Conservation (phyloP, 2,113 vertebrate species). For the Heteronetta atricapilla region DNA sequence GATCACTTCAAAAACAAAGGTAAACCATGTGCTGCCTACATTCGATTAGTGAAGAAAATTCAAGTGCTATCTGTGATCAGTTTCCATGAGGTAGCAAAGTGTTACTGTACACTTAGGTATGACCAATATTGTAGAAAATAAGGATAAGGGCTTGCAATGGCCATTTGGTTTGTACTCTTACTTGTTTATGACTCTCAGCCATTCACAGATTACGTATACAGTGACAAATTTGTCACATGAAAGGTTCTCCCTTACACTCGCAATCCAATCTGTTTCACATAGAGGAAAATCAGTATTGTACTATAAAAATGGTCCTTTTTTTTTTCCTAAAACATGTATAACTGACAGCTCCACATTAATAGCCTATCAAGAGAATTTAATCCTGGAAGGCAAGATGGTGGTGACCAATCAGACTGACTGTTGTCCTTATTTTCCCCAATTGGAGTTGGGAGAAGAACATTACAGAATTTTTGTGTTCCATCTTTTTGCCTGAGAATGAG, state of each 20-base stretch:
- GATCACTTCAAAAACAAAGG: not conserved
- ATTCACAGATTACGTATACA: not conserved
- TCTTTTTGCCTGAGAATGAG: not conserved
- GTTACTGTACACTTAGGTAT: not conserved
- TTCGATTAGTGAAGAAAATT: not conserved
- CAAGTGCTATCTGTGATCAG: not conserved
- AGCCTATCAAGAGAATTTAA: not conserved
- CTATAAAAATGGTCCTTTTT: not conserved
- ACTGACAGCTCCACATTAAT: not conserved
- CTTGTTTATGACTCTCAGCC: not conserved
- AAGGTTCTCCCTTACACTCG: rapidly evolving
- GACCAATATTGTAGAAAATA: not conserved
- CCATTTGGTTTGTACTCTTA: not conserved
- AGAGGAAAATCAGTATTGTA: not conserved
- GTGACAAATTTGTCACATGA: not conserved
- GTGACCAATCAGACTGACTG: not conserved
- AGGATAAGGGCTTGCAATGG: not conserved
- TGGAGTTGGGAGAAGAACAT: not conserved
- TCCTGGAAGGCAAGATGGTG: not conserved
- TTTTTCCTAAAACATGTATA: not conserved
- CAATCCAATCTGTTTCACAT: not conserved
- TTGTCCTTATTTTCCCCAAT: not conserved
- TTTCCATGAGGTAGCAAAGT: not conserved
- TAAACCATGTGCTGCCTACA: not conserved
- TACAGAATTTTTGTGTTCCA: not conserved